Percentiles rank a stretch among this genome's conserved stretches.
Conservation (phyloP, 2,797 vertebrate species). For the Lepus oiostolus region DNA sequence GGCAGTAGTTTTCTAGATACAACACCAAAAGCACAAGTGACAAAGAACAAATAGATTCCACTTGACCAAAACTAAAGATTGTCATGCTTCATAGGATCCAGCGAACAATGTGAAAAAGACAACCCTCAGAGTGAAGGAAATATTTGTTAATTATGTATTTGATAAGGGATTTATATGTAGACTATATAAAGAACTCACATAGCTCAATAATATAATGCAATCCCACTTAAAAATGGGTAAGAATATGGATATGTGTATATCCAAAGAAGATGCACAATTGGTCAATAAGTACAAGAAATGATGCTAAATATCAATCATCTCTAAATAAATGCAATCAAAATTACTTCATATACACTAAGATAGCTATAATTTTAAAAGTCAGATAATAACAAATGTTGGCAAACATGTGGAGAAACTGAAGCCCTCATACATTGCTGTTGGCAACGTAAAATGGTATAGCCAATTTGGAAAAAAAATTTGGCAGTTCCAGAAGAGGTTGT, state of each 20-base stretch:
- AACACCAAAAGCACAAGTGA: not conserved
- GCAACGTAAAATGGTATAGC: not conserved
- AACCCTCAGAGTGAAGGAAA: not conserved
- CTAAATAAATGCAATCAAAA: slow-evolving; percentile 5
- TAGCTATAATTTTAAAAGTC: not conserved
- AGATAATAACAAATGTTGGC: not conserved
- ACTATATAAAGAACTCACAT: not conserved
- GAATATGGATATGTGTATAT: not conserved
- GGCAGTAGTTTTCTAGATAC: not conserved
- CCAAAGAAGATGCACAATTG: not conserved
- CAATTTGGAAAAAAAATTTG: not conserved
- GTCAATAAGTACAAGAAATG: not conserved
- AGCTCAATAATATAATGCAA: not conserved
- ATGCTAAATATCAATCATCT: not conserved
- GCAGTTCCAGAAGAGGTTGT: not conserved
- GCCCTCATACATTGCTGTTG: not conserved
- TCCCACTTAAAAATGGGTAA: not conserved
- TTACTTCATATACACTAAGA: not conserved
- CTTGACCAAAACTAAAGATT: slow-evolving; percentile 25
- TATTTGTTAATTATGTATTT: not conserved
- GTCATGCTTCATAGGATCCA: not conserved
- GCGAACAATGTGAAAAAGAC: not conserved
- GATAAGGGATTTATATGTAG: not conserved
- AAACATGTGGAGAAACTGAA: not conserved
- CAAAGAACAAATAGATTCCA: not conserved